Evolutionary conservation across 92 coral and sea anemone genomes (phyloP), one percentile per base, ranked within the genome.

Genomic region (Phenganax subtilis): DNA sequence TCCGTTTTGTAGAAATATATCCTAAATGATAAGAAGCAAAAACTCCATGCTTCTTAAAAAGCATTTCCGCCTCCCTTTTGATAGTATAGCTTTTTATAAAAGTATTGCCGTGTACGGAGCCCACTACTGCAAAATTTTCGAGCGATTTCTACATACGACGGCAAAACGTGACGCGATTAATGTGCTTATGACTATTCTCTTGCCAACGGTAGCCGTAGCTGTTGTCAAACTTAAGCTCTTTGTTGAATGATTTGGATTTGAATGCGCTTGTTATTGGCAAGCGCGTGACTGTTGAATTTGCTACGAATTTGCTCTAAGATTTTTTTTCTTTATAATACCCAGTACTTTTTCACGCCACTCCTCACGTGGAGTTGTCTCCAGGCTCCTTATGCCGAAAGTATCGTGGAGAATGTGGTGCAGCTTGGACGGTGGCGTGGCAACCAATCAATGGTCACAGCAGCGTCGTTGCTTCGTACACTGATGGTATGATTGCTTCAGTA

Each of bases 371-470:
- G 51, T 81, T 94, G 28, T 84, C 85, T 25, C 98, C 98, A 0
- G 88, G 92, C 69, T 86, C 91, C 47, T 52, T 89, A 77, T 91
- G 93, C 54, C 81, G 84, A 29, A 73, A 82, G 51, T 90, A 88
- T 75, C 70, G 75, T 20, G 96, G 93, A 10, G 88, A 87, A 84
- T 87, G 92, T 60, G 98, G 98, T 53, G 90, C 91, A 81, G 98
- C 97, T 55, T 80, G 88, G 84, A 83, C 92, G 55, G 92, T 88
- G 28, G 83, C 89, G 16, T 94, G 98, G 98, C 81, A 74, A 53
- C 96, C 86, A 61, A 79, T 80, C 65, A 57, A 87, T 60, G 77
- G 85, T 69, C 93, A 87, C 59, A 81, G 87, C 8, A 90, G 85
- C 66, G 71, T 94, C 56, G 91, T 93, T 14, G 89, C 97, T 1